Conservation (phyloP, 92 coral and sea anemone genomes). For the Chrysogorgia sp. region DNA sequence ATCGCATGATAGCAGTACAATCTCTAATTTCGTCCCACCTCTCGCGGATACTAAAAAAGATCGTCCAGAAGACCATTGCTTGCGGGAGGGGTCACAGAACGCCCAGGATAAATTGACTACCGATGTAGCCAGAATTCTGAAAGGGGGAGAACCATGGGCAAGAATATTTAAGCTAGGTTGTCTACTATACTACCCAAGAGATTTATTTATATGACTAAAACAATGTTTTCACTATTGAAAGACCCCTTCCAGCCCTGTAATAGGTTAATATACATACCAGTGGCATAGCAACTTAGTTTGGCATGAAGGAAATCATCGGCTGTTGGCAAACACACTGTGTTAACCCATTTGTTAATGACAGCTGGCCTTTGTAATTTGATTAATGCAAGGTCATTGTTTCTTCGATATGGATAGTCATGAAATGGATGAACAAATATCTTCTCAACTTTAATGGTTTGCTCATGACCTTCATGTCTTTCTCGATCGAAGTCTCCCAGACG, state of each 20-base stretch:
- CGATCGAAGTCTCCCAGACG: constrained; percentile 45
- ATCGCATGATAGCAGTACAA: no score
- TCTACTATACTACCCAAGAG: no score
- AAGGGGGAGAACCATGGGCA: no score
- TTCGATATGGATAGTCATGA: constrained; percentile 12
- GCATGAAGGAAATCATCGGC: constrained; percentile 24
- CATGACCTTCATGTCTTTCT: constrained; percentile 14
- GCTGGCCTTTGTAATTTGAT: constrained; percentile 53
- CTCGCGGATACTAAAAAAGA: no score
- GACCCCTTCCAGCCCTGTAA: background rate
- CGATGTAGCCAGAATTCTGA: no score
- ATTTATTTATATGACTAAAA: no score
- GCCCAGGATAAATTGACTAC: no score
- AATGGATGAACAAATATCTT: constrained; percentile 34
- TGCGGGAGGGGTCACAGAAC: no score
- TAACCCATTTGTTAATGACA: constrained; percentile 22
- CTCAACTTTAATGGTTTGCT: constrained; percentile 45
- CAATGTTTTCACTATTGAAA: background rate
- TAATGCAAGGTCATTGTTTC: constrained; percentile 56
- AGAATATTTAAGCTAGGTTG: no score
- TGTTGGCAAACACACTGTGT: constrained; percentile 55
- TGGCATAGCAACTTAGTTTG: constrained; percentile 12
- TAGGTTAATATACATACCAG: constrained; percentile 1
- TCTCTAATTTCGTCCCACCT: no score
- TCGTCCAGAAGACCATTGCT: no score